These are phyloP conservation scores for Tipula unca DNA, from an alignment of 2,888 invertebrate genomes.

Conservation along the genomic window DNA sequence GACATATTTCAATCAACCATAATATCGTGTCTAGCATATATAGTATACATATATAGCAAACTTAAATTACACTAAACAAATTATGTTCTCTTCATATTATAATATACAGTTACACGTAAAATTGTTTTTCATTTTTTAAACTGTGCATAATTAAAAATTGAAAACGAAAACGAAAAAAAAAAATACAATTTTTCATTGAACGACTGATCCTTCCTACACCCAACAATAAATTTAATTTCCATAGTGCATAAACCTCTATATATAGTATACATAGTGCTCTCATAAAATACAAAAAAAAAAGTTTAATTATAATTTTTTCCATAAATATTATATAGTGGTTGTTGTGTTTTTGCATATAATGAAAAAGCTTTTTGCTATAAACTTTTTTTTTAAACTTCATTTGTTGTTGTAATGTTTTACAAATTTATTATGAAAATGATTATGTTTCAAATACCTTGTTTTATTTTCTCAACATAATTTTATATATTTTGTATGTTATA, in stretches of 20 bases:
- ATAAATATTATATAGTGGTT: slow-evolving; percentile 8
- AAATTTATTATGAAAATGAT: slow-evolving; percentile 14
- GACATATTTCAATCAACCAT: too few species aligned
- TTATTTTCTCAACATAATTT: slow-evolving; percentile 8
- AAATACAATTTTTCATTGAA: not conserved
- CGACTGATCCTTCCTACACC: not conserved
- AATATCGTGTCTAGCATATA: too few species aligned
- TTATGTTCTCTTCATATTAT: not conserved
- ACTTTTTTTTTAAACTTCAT: not conserved
- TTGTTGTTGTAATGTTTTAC: not conserved
- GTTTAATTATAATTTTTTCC: slow-evolving; percentile 9
- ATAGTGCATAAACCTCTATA: not conserved
- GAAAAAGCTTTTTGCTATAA: slow-evolving; percentile 1
- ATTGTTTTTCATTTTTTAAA: not conserved
- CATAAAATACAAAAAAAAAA: not conserved
- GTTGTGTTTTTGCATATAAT: not conserved
- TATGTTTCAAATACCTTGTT: not conserved
- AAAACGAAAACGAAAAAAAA: not conserved
- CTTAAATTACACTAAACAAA: not conserved
- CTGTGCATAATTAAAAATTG: not conserved
- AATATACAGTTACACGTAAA: not conserved
- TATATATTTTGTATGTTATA: not conserved
- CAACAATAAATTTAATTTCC: not conserved
- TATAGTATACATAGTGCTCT: too few species aligned
- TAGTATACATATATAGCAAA: not conserved